Base-by-base conservation (phyloP, 2,888 invertebrate genomes). In the Digitonthophagus gazella region DNA sequence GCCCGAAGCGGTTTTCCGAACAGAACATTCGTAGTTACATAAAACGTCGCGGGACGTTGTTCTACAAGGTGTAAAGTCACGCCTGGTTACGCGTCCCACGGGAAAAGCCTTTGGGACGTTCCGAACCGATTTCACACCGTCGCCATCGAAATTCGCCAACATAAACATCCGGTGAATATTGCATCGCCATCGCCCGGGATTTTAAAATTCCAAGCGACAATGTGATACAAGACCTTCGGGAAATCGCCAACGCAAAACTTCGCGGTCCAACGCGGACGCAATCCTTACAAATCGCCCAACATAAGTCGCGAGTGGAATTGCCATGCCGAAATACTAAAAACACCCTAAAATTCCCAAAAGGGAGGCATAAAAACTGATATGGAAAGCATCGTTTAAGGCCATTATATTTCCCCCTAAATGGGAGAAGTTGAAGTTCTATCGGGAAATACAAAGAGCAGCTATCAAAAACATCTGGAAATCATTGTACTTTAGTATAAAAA, bases 111-210 rank as follows among this genome's bases (percentile, higher is more conserved):
- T 11, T 11, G 28, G 28, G 28, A 44, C 2, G 28, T 44, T 44
- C 6, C 28, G 28, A 44, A 44, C 28, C 28, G 28, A 44, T 44
- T 44, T 44, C 28, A 44, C 28, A 44, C 19, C 61, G n/a, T 57
- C n/a, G 61, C n/a, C 18, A 19, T 61, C 19, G 61, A 16, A 61
- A 61, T 61, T 61, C 20, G 61, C 61, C 20, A 19, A 61, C 61
- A 61, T n/a, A 61, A 61, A 19, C 61, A 18, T 19, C 18, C 61
- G 28, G 28, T 61, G 61, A 61, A 61, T 61, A 61, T 61, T 61
- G 61, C 61, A 61, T 61, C 18, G 61, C 6, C 18, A 61, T 61
- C 61, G 18, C 61, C 19, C 20, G 20, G 61, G 61, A 61, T 61
- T 61, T 61, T 61, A 61, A 20, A 61, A 61, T 20, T 19, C 18